phyloP scores from a whole-genome alignment of 1,140 invertebrate species.

The Muscidifurax raptorellus region DNA sequence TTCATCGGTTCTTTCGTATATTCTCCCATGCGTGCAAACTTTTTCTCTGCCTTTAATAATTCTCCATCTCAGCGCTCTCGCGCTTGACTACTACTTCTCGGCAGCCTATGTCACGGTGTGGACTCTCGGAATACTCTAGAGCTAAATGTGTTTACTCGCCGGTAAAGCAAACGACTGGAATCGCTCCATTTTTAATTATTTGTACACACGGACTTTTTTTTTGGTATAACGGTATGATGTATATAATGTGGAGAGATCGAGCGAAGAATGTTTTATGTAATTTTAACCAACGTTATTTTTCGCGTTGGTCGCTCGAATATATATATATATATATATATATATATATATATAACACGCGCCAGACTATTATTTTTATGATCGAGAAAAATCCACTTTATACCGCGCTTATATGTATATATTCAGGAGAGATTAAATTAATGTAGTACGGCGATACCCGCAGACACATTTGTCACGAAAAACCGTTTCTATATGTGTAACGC shows the following conservation, averaged over 20 bases:
- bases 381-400: neutral
- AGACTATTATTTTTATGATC: neutral
- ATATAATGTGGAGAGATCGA: neutral
- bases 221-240: neutral
- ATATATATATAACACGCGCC: too few species aligned
- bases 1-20: too few species aligned
- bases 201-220: neutral
- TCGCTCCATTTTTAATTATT: constrained; percentile 20
- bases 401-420: too few species aligned
- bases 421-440: neutral
- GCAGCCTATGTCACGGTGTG: neutral
- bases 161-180: neutral
- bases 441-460: neutral
- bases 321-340: too few species aligned
- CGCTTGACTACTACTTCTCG: neutral
- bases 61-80: neutral
- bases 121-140: constrained; percentile 1
- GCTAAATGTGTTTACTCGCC: neutral
- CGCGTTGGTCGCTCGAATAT: neutral
- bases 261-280: neutral
- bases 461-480: constrained; percentile 16
- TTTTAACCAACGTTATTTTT: neutral
- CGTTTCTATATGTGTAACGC: constrained; percentile 6
- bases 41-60: neutral
- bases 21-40: neutral